phyloP scores from a whole-genome alignment of 1,140 invertebrate genomes.

The Microvelia longipes region DNA sequence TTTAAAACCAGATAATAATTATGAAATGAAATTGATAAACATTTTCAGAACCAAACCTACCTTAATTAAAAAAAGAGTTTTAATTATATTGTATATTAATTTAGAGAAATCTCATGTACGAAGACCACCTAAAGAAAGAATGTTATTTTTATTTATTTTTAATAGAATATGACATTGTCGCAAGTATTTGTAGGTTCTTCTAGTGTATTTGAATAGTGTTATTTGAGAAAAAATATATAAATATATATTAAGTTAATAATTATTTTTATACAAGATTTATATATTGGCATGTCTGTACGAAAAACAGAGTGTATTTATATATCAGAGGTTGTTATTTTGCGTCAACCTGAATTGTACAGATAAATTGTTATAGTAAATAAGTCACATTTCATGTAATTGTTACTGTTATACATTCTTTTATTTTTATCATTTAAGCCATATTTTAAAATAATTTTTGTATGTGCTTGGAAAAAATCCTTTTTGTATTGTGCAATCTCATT shows the following conservation, averaged over 20 bases:
- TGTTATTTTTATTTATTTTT: background rate
- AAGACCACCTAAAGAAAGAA: background rate
- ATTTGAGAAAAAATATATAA: background rate
- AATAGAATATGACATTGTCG: background rate
- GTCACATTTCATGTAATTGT: background rate
- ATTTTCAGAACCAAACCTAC: background rate
- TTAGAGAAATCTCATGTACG: background rate
- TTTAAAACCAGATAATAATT: background rate
- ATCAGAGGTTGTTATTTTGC: background rate
- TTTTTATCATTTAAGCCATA: background rate
- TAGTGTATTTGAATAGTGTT: background rate
- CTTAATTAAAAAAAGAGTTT: background rate
- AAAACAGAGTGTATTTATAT: background rate
- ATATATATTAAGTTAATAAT: too few species aligned
- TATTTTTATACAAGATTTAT: background rate
- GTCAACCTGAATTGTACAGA: background rate
- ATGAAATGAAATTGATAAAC: background rate
- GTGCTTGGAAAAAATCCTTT: background rate
- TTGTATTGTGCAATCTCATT: too few species aligned
- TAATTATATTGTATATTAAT: background rate
- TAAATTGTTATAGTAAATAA: background rate
- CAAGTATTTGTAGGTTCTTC: background rate
- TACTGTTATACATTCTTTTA: background rate
- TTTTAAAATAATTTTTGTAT: background rate
- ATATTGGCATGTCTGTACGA: background rate